Base-by-base conservation (phyloP, 2,797 vertebrate genomes). In the Danio albolineatus region DNA sequence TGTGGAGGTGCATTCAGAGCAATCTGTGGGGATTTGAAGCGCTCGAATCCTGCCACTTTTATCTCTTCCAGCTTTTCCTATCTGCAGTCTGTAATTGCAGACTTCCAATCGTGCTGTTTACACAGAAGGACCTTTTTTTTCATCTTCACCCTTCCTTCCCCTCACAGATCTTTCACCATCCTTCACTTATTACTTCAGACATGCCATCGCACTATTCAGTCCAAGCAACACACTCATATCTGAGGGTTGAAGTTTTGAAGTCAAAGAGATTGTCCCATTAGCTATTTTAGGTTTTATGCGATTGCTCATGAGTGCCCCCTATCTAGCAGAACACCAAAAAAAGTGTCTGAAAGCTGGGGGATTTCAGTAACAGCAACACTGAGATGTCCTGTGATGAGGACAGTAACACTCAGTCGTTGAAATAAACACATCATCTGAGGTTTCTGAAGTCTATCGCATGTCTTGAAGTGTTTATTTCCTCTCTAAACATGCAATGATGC, bases 31-130 rank as follows among this genome's bases (percentile, higher is more conserved):
- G 92, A 90, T 89, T 91, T 87, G 81, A 83, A 69, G 82, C 79
- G 72, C 86, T 89, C 84, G 88, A 92, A 92, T 90, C 82, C 59
- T 88, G 87, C 82, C 85, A 57, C 79, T 78, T 89, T 92, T 91
- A 93, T 94, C 92, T 83, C 83, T 66, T 56, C 76, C 67, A 56
- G 81, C 73, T 76, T 36, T 17, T 56, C 71, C 86, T 93, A 91
- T 94, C 93, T 89, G 86, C 73, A 60, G 83, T 56, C 2, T 62
- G 51, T 93, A 94, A 95, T 94, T 92, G 89, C 90, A 54, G 87
- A 94, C 92, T 93, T 94, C 93, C 92, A 92, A 89, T 90, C 87
- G 57, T 14, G 86, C 90, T 92, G 67, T 87, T 91, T 89, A 91
- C 87, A 85, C 84, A 73, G 79, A 84, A 51, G 76, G 74, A 66